Evolutionary conservation across 2,888 invertebrate species (phyloP).

Genomic region (Lasioglossum oenotherae): DNA sequence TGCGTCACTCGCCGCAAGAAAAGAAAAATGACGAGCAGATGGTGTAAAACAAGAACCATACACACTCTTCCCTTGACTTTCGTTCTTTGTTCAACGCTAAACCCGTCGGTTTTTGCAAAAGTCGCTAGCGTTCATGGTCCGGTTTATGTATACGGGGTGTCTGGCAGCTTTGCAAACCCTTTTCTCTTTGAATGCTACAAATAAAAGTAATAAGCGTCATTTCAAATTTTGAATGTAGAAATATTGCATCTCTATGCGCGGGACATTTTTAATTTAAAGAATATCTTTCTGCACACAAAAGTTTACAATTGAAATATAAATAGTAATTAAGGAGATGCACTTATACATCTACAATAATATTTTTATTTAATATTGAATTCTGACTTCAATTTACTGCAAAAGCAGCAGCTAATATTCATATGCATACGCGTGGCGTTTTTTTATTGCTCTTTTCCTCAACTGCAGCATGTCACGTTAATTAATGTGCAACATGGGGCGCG

Average conservation of each 20-base stretch:
- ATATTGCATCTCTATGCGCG: neutral
- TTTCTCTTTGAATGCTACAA: neutral
- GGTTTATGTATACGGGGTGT: neutral
- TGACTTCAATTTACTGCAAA: neutral
- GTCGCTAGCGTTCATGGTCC: neutral
- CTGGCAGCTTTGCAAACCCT: neutral
- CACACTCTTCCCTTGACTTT: neutral
- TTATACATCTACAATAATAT: neutral
- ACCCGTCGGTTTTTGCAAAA: slow-evolving; percentile 2
- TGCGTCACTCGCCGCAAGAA: slow-evolving; percentile 32
- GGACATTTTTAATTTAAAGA: neutral
- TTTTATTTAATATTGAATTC: neutral
- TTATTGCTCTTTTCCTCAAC: neutral
- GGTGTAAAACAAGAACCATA: slow-evolving; percentile 11
- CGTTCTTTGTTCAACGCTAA: slow-evolving; percentile 7
- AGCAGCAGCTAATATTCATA: neutral
- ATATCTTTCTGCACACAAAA: neutral
- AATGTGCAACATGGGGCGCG: slow-evolving; percentile 14
- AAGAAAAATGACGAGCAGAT: slow-evolving; percentile 21
- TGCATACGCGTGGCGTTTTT: neutral
- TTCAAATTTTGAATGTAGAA: neutral
- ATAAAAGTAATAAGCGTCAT: neutral
- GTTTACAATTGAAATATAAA: neutral
- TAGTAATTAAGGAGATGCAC: neutral
- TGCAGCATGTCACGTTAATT: slow-evolving; percentile 8